phyloP scores from a whole-genome alignment of 2,113 vertebrate species.

The Plecturocebus donacophilus region DNA sequence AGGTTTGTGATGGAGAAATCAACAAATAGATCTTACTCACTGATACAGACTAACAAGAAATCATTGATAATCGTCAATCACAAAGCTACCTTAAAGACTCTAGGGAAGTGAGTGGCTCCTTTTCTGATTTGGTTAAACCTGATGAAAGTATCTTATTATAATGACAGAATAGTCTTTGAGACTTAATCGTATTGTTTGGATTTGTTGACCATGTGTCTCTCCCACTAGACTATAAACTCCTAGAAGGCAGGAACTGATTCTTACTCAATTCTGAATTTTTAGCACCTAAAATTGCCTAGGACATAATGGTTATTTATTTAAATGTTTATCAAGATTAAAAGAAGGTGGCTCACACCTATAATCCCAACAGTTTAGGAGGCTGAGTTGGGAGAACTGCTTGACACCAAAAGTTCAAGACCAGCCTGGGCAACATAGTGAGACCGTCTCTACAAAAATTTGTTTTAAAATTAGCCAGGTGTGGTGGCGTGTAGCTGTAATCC shows the following conservation, averaged over 20 bases:
- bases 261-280: background rate
- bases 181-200: background rate
- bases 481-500: too few species aligned
- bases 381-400: too few species aligned
- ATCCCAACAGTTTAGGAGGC: too few species aligned
- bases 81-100: background rate
- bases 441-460: too few species aligned
- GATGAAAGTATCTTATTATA: background rate
- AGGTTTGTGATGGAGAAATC: background rate
- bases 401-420: too few species aligned
- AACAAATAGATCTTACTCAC: background rate
- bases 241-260: background rate
- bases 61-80: background rate
- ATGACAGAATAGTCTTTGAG: background rate
- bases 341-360: too few species aligned
- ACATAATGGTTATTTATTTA: background rate
- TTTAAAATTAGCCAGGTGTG: too few species aligned
- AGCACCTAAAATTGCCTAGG: background rate
- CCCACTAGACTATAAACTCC: background rate
- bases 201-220: background rate
- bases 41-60: background rate
- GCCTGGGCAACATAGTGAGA: too few species aligned
- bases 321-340: background rate
- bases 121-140: background rate
- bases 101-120: background rate